These are phyloP conservation scores for Sinocyclocheilus maitianheensis DNA, from an alignment of 2,113 vertebrate species.

Conservation along the genomic window DNA sequence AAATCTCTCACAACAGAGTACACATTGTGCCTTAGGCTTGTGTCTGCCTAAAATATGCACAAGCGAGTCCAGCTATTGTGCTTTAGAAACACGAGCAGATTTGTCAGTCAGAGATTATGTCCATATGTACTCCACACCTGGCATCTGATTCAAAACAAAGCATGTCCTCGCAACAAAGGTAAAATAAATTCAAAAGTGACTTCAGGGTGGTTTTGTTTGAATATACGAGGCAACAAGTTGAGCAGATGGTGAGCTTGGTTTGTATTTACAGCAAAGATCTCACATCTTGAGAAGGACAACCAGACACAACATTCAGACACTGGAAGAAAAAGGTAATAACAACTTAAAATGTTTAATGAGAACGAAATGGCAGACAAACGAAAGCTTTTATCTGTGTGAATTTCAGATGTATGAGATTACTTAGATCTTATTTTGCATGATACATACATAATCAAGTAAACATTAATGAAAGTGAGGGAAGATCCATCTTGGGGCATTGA, in stretches of 20 bases:
- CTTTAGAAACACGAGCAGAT: neutral
- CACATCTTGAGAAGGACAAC: constrained; percentile 57
- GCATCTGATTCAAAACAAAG: constrained; percentile 57
- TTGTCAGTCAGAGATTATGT: constrained; percentile 49
- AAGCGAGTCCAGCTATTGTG: neutral
- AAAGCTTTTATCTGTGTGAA: constrained; percentile 66
- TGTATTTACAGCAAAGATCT: constrained; percentile 65
- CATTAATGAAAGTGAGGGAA: constrained; percentile 67
- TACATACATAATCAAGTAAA: constrained; percentile 73
- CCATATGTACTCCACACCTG: constrained; percentile 73
- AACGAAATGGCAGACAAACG: constrained; percentile 59
- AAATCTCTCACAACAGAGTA: constrained; percentile 21
- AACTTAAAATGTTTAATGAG: constrained; percentile 69
- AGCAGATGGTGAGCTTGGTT: constrained; percentile 65
- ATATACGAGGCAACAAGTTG: constrained; percentile 55
- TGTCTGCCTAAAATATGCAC: constrained; percentile 18
- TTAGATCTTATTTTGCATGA: constrained; percentile 74
- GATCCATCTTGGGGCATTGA: constrained; percentile 40
- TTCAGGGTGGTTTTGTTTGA: constrained; percentile 59
- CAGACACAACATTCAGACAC: constrained; percentile 56
- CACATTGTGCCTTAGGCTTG: constrained; percentile 19
- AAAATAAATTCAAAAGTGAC: constrained; percentile 52
- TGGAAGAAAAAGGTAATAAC: constrained; percentile 65
- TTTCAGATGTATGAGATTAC: constrained; percentile 72
- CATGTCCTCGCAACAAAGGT: constrained; percentile 68